A percentile compares a stretch with the other conserved stretches of the same genome.
phyloP scores from a whole-genome alignment of 2,113 vertebrate genomes.

The Limnothrissa miodon region DNA sequence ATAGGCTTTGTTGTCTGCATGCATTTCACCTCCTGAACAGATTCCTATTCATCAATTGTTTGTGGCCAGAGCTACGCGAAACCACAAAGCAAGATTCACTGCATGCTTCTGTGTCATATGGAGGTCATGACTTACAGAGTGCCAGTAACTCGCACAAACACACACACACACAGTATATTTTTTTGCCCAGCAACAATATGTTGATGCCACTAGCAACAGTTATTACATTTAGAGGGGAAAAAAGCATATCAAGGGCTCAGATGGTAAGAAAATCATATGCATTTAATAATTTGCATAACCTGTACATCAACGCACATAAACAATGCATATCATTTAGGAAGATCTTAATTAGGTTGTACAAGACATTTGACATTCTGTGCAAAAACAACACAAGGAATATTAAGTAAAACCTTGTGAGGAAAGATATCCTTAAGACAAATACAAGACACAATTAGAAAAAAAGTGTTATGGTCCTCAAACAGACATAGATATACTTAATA shows the following conservation, averaged over 20 bases:
- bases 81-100: background rate
- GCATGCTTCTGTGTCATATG: background rate
- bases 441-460: background rate
- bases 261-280: constrained; percentile 30
- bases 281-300: constrained; percentile 30
- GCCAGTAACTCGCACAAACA: constrained; percentile 4
- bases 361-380: constrained; percentile 25
- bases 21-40: background rate
- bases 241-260: background rate
- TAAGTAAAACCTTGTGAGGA: background rate
- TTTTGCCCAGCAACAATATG: background rate
- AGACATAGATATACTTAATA: background rate
- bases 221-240: background rate
- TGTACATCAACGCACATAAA: constrained; percentile 26
- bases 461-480: background rate
- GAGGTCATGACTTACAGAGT: constrained; percentile 7
- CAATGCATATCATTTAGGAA: constrained; percentile 26
- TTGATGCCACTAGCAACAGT: constrained; percentile 27
- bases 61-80: background rate
- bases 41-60: background rate
- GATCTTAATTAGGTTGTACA: constrained; percentile 11
- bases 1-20: background rate
- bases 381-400: constrained; percentile 13
- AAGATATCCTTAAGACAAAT: background rate
- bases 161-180: background rate